A percentile compares a stretch with the other conserved stretches of the same genome.
These are phyloP conservation scores for Theretra japonica DNA, from an alignment of 2,888 invertebrate genomes.

Conservation along the genomic window DNA sequence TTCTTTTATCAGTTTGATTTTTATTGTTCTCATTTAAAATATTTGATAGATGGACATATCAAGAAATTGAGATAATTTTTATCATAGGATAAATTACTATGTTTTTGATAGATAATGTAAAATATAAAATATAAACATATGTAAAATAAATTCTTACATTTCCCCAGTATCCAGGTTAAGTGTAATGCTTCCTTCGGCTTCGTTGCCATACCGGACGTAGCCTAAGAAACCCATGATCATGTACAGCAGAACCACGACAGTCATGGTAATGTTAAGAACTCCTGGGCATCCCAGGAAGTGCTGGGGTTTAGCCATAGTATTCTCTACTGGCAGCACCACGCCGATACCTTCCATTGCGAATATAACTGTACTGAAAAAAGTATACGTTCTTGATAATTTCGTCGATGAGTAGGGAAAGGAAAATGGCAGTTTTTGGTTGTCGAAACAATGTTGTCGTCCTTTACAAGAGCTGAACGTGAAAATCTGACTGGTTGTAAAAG, in stretches of 20 bases:
- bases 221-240: constrained; percentile 95
- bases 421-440: background rate
- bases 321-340: constrained; percentile 96
- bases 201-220: constrained; percentile 92
- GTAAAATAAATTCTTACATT: constrained; percentile 81
- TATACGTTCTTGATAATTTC: constrained; percentile 5
- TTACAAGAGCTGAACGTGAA: no score
- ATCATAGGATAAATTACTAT: background rate
- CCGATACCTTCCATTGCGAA: constrained; percentile 99
- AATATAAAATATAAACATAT: no score
- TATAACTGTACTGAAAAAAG: constrained; percentile 91
- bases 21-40: no score
- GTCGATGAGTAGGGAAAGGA: background rate
- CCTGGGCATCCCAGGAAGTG: constrained; percentile 93
- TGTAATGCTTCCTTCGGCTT: constrained; percentile 90
- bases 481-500: no score
- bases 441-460: no score
- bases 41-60: no score
- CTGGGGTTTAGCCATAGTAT: constrained; percentile 93
- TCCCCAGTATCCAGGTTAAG: constrained; percentile 89
- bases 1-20: no score
- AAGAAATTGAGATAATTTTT: background rate
- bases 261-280: constrained; percentile 94
- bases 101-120: no score
- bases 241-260: constrained; percentile 91